These are phyloP conservation scores for Euphonia xanthogaster DNA, from an alignment of 2,797 vertebrate genomes.

Conservation along the genomic window DNA sequence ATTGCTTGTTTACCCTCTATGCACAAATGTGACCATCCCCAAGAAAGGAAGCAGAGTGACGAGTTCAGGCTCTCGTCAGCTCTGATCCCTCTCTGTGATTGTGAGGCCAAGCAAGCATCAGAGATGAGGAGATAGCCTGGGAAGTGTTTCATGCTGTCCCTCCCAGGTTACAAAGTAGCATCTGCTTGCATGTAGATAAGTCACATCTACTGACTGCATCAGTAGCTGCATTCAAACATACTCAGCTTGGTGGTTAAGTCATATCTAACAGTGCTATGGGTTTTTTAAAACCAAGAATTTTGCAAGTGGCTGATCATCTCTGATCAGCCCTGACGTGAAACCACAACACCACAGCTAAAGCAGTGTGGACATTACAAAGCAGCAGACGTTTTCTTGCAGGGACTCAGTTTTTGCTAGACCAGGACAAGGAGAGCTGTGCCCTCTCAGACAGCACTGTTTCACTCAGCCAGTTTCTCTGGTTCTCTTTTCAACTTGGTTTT, in stretches of 20 bases:
- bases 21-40: neutral
- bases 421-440: neutral
- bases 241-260: neutral
- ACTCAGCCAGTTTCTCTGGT: neutral
- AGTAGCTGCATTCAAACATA: neutral
- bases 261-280: neutral
- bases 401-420: neutral
- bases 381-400: neutral
- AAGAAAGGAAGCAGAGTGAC: neutral
- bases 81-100: neutral
- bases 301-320: neutral
- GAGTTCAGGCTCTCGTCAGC: neutral
- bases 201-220: neutral
- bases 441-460: neutral
- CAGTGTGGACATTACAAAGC: rapidly evolving
- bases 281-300: neutral
- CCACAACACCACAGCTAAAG: neutral
- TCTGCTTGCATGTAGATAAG: neutral
- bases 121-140: neutral
- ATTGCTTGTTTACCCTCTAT: neutral
- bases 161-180: neutral
- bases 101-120: neutral
- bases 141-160: neutral
- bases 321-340: neutral
- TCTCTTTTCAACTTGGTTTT: neutral